phyloP scores from a whole-genome alignment of 2,113 vertebrate genomes.

The Bos taurus region DNA sequence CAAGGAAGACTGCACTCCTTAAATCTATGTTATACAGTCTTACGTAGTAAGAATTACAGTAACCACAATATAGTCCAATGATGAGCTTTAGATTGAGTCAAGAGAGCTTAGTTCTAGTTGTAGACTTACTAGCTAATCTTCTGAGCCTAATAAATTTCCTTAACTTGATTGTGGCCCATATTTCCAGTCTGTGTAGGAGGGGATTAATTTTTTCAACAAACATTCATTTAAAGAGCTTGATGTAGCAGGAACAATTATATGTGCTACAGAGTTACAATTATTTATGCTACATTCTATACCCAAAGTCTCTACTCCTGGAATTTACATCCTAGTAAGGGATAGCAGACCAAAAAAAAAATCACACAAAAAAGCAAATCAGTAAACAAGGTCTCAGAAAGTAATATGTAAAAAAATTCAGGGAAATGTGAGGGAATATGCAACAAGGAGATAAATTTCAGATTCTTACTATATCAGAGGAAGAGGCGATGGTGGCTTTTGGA shows the following conservation, averaged over 20 bases:
- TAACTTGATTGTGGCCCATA: not conserved
- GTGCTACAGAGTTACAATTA: not conserved
- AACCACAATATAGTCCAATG: not conserved
- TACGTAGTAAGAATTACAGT: not conserved
- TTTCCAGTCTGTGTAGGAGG: not conserved
- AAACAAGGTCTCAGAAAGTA: not conserved
- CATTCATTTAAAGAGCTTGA: not conserved
- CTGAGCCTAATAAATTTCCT: not conserved
- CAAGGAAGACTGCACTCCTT: not conserved
- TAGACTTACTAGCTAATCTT: constrained; percentile 5
- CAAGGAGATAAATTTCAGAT: not conserved
- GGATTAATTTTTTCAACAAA: constrained; percentile 8
- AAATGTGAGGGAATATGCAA: not conserved
- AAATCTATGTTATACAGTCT: not conserved
- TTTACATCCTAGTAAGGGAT: not conserved
- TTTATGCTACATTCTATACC: not conserved
- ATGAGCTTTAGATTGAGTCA: not conserved
- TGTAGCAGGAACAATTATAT: not conserved
- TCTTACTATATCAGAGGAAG: not conserved
- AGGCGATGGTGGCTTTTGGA: not conserved
- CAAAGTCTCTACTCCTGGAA: not conserved
- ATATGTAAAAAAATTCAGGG: not conserved
- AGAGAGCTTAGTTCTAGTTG: not conserved
- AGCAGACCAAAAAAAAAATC: not conserved
- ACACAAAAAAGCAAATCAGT: not conserved